Conservation (phyloP, 2,888 invertebrate species). For the Eupithecia vulgata region DNA sequence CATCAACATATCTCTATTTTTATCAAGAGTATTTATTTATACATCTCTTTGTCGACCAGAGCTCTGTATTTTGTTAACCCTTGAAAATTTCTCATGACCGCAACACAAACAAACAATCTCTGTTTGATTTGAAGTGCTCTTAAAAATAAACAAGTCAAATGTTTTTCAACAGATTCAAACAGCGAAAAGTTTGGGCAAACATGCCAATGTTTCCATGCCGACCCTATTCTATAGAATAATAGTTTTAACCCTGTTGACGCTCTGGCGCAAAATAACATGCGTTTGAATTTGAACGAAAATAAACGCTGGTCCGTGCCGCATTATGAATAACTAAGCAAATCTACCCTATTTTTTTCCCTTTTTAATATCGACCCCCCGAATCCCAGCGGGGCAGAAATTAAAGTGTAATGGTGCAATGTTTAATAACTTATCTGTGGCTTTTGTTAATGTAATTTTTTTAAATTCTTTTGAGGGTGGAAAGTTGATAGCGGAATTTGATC, state of each 20-base stretch:
- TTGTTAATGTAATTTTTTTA: conserved; percentile 78
- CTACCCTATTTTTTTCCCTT: conserved; percentile 63
- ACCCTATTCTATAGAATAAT: conserved; percentile 47
- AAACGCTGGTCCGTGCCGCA: conserved; percentile 56
- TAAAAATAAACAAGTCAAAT: conserved; percentile 77
- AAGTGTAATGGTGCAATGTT: conserved; percentile 82
- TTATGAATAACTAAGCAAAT: conserved; percentile 77
- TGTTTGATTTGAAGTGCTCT: conserved; percentile 69
- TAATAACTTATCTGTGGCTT: conserved; percentile 81
- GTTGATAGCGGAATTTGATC: conserved; percentile 22
- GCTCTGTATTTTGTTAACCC: conserved; percentile 61
- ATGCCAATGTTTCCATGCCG: conserved; percentile 46
- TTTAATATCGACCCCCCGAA: conserved; percentile 75
- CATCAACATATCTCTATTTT: conserved; percentile 20
- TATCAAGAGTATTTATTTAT: conserved; percentile 8
- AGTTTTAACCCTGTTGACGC: conserved; percentile 46
- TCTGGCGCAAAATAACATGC: conserved; percentile 39
- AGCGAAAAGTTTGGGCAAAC: conserved; percentile 49
- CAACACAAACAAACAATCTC: conserved; percentile 60
- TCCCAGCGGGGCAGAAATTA: conserved; percentile 79
- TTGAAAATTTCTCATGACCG: conserved; percentile 59
- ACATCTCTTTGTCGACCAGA: conserved; percentile 19
- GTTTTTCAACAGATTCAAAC: conserved; percentile 64
- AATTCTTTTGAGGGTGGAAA: conserved; percentile 59
- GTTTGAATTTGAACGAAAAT: conserved; percentile 64